phyloP scores from a whole-genome alignment of 2,113 vertebrate species.

The Pseudopodoces humilis region DNA sequence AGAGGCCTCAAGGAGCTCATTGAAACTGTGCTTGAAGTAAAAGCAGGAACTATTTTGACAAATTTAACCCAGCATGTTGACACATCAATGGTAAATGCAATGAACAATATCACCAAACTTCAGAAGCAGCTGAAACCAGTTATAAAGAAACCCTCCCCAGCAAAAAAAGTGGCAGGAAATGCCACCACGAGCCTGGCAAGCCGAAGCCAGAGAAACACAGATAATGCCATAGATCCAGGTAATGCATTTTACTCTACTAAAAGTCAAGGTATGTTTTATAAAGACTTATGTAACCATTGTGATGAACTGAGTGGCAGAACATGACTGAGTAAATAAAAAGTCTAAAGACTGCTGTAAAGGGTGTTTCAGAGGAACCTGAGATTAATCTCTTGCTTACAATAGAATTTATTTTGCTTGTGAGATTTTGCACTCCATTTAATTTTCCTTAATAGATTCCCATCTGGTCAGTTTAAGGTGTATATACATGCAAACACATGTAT shows the following conservation, averaged over 20 bases:
- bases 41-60: slow-evolving; percentile 61
- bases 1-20: slow-evolving; percentile 69
- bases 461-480: background rate
- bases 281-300: background rate
- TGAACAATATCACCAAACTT: slow-evolving; percentile 60
- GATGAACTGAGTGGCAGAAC: background rate
- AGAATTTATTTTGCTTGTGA: background rate
- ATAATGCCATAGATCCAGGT: slow-evolving; percentile 71
- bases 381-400: background rate
- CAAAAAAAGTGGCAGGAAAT: slow-evolving; percentile 62
- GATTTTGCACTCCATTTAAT: background rate
- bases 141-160: slow-evolving; percentile 56
- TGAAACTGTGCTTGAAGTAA: slow-evolving; percentile 68
- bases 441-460: background rate
- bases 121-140: slow-evolving; percentile 70
- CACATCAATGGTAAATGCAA: background rate
- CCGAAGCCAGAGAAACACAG: slow-evolving; percentile 74
- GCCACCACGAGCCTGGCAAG: slow-evolving; percentile 30
- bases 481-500: background rate
- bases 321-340: background rate
- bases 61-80: slow-evolving; percentile 74
- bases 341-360: background rate
- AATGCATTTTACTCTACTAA: background rate
- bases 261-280: background rate
- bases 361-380: background rate